A percentile compares a stretch with the other conserved stretches of the same genome.
phyloP scores from a whole-genome alignment of 2,888 invertebrate genomes.

The Dasypolia templi region DNA sequence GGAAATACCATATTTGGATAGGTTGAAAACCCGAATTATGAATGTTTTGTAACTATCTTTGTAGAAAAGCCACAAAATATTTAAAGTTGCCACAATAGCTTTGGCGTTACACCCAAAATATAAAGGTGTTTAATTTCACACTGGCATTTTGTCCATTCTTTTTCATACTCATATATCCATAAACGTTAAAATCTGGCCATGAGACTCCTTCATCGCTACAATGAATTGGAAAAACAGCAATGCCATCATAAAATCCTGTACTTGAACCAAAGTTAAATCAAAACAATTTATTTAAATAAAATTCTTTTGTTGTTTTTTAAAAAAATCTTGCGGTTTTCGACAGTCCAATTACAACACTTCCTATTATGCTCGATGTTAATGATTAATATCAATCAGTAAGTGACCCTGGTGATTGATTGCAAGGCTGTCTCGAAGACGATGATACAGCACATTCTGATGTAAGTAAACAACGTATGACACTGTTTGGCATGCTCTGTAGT shows the following conservation, averaged over 20 bases:
- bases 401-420: conserved; percentile 57
- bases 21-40: background rate
- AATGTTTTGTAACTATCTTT: background rate
- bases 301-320: conserved; percentile 52
- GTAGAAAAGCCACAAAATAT: background rate
- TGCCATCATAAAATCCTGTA: conserved; percentile 10
- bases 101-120: conserved; percentile 5
- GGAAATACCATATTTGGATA: background rate
- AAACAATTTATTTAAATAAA: conserved; percentile 45
- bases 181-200: conserved; percentile 4
- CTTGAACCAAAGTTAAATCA: conserved; percentile 28
- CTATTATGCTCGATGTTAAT: conserved; percentile 54
- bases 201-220: background rate
- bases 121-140: conserved; percentile 32
- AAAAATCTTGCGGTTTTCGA: conserved; percentile 49
- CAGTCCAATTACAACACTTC: conserved; percentile 55
- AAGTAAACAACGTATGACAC: conserved; percentile 46
- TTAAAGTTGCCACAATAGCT: background rate
- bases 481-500: conserved; percentile 29
- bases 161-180: background rate
- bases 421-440: conserved; percentile 64
- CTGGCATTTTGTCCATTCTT: background rate
- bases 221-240: conserved; percentile 17
- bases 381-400: conserved; percentile 56
- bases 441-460: conserved; percentile 55